phyloP scores from a whole-genome alignment of 2,113 vertebrate species.

The Nycticorax nycticorax region DNA sequence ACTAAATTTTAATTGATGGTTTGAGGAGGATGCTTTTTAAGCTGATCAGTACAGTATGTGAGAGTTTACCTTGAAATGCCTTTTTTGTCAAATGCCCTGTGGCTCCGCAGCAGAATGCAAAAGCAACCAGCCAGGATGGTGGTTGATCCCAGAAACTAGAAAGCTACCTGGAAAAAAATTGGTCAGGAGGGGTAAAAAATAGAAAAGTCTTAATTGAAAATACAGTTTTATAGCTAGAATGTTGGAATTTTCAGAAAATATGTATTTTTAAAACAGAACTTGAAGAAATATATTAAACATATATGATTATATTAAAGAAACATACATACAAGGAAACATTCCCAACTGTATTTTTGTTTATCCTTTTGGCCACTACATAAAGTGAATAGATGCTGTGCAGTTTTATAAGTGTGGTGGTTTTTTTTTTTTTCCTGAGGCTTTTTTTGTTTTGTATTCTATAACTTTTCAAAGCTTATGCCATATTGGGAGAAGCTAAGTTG shows the following conservation, averaged over 20 bases:
- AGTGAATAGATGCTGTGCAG: neutral
- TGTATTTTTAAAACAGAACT: neutral
- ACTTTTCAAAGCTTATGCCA: neutral
- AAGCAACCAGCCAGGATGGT: neutral
- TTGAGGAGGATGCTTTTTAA: neutral
- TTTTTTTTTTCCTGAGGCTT: accelerated
- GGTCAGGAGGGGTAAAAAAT: neutral
- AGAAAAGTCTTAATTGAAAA: neutral
- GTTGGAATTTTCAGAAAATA: neutral
- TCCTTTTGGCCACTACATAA: neutral
- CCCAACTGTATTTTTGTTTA: neutral
- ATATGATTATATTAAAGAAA: neutral
- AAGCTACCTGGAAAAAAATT: neutral
- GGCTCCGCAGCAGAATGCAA: neutral
- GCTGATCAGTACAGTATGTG: neutral
- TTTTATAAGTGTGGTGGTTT: neutral
- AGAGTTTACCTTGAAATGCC: neutral
- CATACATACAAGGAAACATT: neutral
- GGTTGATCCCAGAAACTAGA: neutral
- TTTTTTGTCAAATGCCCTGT: neutral
- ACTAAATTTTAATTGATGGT: neutral
- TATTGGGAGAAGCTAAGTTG: neutral
- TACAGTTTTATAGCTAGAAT: neutral
- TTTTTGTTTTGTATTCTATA: neutral
- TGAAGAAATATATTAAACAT: neutral